A percentile compares a stretch with the other conserved stretches of the same genome.
Evolutionary conservation across 2,113 vertebrate genomes (phyloP).

Genomic region (Brevimyrus niger): DNA sequence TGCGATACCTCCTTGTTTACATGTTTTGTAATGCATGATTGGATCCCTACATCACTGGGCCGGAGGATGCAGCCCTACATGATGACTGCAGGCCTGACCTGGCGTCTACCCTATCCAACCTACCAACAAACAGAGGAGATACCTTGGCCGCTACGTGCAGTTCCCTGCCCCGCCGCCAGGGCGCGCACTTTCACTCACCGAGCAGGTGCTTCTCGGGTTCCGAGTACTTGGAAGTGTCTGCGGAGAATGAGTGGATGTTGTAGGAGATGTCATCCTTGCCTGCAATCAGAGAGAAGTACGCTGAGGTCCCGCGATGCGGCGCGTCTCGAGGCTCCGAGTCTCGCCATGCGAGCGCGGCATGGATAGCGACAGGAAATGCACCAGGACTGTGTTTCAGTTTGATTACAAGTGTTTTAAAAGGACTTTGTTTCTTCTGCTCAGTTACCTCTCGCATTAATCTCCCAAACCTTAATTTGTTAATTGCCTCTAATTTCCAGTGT

Average conservation of each 20-base stretch:
- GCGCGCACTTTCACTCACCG: constrained; percentile 45
- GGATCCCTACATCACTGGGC: not conserved
- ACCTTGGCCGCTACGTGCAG: not conserved
- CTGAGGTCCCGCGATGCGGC: not conserved
- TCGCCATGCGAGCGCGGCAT: not conserved
- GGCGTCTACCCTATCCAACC: not conserved
- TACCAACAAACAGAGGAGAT: not conserved
- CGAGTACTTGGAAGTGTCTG: constrained; percentile 50
- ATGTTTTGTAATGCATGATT: not conserved
- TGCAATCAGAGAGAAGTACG: constrained; percentile 42
- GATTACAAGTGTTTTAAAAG: not conserved
- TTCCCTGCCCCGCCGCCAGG: not conserved
- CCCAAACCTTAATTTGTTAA: not conserved
- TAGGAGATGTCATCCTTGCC: constrained; percentile 48
- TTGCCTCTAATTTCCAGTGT: not conserved
- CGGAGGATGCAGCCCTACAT: not conserved
- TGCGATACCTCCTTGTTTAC: not conserved
- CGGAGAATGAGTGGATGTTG: constrained; percentile 53
- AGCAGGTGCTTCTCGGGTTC: constrained; percentile 55
- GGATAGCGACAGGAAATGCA: not conserved
- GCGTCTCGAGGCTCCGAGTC: too few species aligned
- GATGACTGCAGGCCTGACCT: not conserved
- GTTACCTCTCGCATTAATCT: not conserved
- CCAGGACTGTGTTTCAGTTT: not conserved
- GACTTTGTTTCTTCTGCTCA: not conserved